Base-by-base conservation (phyloP, 2,797 vertebrate genomes). In the Huso huso region DNA sequence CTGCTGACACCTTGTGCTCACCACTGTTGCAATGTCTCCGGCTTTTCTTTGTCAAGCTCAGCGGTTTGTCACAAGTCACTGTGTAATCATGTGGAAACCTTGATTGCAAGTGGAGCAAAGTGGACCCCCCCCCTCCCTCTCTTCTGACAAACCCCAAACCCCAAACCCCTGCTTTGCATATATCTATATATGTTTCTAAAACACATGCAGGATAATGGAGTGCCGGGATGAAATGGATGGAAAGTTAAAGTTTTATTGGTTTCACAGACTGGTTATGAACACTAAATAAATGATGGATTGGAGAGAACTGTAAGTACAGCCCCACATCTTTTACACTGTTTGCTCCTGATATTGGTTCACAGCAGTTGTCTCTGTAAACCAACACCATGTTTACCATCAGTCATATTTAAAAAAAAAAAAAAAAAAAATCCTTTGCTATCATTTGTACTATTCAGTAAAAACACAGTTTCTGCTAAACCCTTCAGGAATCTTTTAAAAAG, bases 251-350 rank as follows among this genome's bases (percentile, higher is more conserved):
- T 79, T 87, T 76, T 63, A 64, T 78, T 81, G 77, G 63, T 76
- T 75, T 79, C 77, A 74, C 76, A 73, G 77, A 76, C 81, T 81
- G 79, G 86, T 84, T 83, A 82, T 84, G 83, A 83, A 73, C 78
- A 66, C 68, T 83, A 79, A 73, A 77, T 86, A 88, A 86, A 90
- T 83, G 80, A 91, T 92, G 90, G 89, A 91, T 85, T 91, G 89
- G 88, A 90, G 88, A 84, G 89, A 91, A 84, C 84, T 91, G 89
- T 91, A 87, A 90, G 89, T 91, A 89, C 59, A 69, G 61, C 64
- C 13, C 51, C 61, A 62, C 68, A 63, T 68, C 48, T 66, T 57
- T 23, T 48, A 59, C 71, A 63, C 63, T 69, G 48, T 62, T 48
- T 71, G 58, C 68, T 59, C 58, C 64, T 68, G 49, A 63, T 71